phyloP scores from a whole-genome alignment of 1,140 invertebrate genomes.

The Eueides isabella region DNA sequence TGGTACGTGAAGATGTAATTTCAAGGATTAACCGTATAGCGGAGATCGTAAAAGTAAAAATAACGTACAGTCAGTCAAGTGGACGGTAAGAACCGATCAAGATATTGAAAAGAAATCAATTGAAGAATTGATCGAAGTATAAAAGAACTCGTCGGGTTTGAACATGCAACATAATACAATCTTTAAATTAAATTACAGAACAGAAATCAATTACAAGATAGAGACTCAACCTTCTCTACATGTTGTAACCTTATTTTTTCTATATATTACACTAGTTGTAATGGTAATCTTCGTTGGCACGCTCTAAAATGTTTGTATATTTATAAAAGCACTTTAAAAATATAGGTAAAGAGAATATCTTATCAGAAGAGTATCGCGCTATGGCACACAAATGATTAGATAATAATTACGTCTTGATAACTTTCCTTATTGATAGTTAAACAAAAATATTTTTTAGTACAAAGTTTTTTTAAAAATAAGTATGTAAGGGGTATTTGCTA shows the following conservation, averaged over 20 bases:
- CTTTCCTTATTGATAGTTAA: conserved; percentile 7
- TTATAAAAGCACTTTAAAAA: conserved; percentile 36
- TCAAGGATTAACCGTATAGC: conserved; percentile 15
- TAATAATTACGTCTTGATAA: conserved; percentile 38
- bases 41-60: conserved; percentile 32
- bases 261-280: background rate
- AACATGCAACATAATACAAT: background rate
- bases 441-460: background rate
- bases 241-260: background rate
- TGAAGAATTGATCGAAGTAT: conserved; percentile 36
- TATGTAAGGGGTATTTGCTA: no score
- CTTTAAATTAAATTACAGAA: background rate
- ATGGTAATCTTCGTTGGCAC: conserved; percentile 29
- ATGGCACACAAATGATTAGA: conserved; percentile 42
- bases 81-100: conserved; percentile 36
- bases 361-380: conserved; percentile 39
- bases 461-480: background rate
- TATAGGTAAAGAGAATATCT: conserved; percentile 44
- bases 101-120: conserved; percentile 44
- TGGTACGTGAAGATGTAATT: background rate
- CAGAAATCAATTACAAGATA: background rate
- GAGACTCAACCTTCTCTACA: background rate
- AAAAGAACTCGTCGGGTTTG: conserved; percentile 25
- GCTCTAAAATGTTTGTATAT: conserved; percentile 27
- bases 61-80: conserved; percentile 34